Base-by-base conservation (phyloP, 2,113 vertebrate genomes). In the Psettodes erumei region DNA sequence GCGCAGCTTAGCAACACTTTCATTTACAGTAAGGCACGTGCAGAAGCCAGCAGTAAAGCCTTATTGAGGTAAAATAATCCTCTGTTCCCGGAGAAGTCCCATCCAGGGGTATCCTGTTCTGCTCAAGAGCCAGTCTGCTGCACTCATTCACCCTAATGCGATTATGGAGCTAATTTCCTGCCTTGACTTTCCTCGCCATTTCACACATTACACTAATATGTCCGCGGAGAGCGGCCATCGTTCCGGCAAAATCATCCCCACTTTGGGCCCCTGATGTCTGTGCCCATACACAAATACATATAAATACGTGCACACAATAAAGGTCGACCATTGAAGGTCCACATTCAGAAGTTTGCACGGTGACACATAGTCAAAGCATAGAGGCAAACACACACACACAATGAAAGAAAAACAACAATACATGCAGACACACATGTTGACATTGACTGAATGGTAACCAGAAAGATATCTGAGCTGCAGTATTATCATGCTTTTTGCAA, bases 91-190 rank as follows among this genome's bases (percentile, higher is more conserved):
- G 66, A 94, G 90, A 93, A 93, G 93, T 91, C 93, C 93, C 93
- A 86, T 83, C 67, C 63, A 81, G 71, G 53, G 67, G 91, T 93
- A 94, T 96, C 93, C 94, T 95, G 93, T 91, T 94, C 88, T 93
- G 91, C 92, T 94, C 86, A 93, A 85, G 85, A 92, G 90, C 79
- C 92, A 92, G 91, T 92, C 91, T 94, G 89, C 91, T 94, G 95
- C 94, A 94, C 93, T 93, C 89, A 84, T 95, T 95, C 94, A 91
- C 84, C 86, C 95, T 97, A 96, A 97, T 95, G 94, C 79, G 94
- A 98, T 97, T 97, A 96, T 93, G 91, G 88, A 94, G 94, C 94
- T 96, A 94, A 96, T 96, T 98, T 97, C 96, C 96, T 95, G 95
- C 93, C 94, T 82, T 94, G 95, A 91, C 93, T 95, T 96, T 95